Evolutionary conservation across 2,797 vertebrate species (phyloP), one percentile per base, ranked within the genome.

Genomic region (Etheostoma nigrum): DNA sequence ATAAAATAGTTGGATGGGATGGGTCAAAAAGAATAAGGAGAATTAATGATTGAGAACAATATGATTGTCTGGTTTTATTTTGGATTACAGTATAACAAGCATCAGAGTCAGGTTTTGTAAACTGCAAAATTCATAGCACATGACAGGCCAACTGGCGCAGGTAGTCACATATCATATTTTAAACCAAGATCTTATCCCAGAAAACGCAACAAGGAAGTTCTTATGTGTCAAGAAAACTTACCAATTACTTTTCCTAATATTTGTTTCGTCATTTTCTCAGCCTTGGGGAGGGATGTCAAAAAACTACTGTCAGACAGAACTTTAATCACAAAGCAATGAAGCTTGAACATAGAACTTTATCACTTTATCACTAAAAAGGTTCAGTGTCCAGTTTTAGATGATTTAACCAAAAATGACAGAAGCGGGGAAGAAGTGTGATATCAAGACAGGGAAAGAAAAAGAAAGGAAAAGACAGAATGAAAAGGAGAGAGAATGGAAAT

Each of bases 381-480:
- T 63, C 48, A 25, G 66, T 67, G 78, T 85, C 12, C 49, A 83
- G 79, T 76, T 87, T 86, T 80, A 69, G 86, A 75, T 67, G 25
- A 69, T 69, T 76, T 79, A 48, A 51, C 49, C 67, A 75, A 78
- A 81, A 48, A 76, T 51, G 45, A 60, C 57, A 63, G 40, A 60
- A 33, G 54, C 21, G 12, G 45, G 60, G 54, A 54, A 61, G 49
- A 58, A 68, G 6, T 11, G 23, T 53, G 64, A 65, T 44, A 1
- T 49, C 21, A 19, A 52, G 48, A 16, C 21, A 55, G 60, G 57
- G 40, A 23, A 2, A 3, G 11, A 0, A 27, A 23, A 6, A 61
- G 5, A 15, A 36, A 21, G 19, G 36, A 51, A 33, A 30, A 6
- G 4, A 7, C 27, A 23, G 40, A 52, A 49, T 48, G 15, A 30